Base-by-base conservation (phyloP, 1,140 invertebrate species). In the Sitobion miscanthi region DNA sequence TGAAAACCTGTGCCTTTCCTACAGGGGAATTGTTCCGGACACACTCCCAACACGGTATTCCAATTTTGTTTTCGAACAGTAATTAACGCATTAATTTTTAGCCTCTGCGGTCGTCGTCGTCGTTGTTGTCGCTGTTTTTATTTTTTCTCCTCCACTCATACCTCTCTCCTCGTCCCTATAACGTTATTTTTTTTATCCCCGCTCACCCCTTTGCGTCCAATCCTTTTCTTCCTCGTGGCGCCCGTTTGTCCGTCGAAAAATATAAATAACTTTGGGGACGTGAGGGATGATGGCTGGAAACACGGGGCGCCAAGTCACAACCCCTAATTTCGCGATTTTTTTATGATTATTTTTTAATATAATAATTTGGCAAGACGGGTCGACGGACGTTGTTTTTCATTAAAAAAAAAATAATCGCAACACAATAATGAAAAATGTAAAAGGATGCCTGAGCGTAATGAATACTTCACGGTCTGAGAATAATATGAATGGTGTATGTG, bases 51-150 rank as follows among this genome's bases (percentile, higher is more conserved):
- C 91, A 93, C 91, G 91, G 91, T 93, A 93, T 86, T 93, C 91
- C 91, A 93, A 93, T 93, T 93, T 93, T 93, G 91, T 93, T 93
- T 52, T 38, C 82, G 49, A 93, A 93, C 69, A 93, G 82, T 93
- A 93, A 93, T 93, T 93, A 93, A 93, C 91, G 91, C 91, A 57
- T 93, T 93, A 93, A 93, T 93, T 93, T 93, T 93, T 93, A 93
- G 47, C 49, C 91, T 45, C 49, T 86, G 91, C 49, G 91, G 91
- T 92, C 77, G 91, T 42, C 57, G 90, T 83, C 87, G 49, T 89
- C n/a, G 87, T 54, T 30, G 30, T 89, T 23, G 35, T 62, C 38
- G 54, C 42, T 20, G 2, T 89, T 90, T 87, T 87, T 17, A 9
- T 90, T 91, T 82, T 91, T 91, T 90, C 9, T 38, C 30, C 52